phyloP scores from a whole-genome alignment of 2,797 vertebrate species.

The Microcaecilia unicolor region DNA sequence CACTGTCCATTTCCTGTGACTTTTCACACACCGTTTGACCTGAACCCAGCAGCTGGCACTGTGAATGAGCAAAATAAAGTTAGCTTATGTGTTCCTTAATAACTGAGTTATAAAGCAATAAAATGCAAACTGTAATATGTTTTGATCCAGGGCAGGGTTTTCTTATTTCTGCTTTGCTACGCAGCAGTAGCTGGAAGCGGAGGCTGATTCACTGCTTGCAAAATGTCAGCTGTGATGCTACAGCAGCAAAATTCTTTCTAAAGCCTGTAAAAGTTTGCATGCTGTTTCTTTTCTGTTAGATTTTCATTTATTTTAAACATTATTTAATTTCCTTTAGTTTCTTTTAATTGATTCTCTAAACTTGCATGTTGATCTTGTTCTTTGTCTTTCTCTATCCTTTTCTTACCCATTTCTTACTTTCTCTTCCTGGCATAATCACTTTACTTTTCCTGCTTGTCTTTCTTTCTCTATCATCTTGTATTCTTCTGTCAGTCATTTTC shows the following conservation, averaged over 20 bases:
- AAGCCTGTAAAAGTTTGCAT: slow-evolving; percentile 85
- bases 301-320: slow-evolving; percentile 43
- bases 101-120: too few species aligned
- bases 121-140: too few species aligned
- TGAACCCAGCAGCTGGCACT: slow-evolving; percentile 24
- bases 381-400: not conserved
- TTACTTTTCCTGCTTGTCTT: slow-evolving; percentile 32
- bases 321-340: slow-evolving; percentile 51
- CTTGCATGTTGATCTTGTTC: slow-evolving; percentile 6
- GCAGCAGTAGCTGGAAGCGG: too few species aligned
- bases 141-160: slow-evolving; percentile 23
- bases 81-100: slow-evolving; percentile 2
- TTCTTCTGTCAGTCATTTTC: not conserved
- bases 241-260: too few species aligned
- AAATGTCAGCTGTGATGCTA: too few species aligned
- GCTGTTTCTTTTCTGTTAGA: slow-evolving; percentile 71
- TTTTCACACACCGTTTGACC: slow-evolving; percentile 26
- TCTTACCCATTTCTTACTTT: not conserved
- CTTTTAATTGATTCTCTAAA: slow-evolving; percentile 23
- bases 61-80: slow-evolving; percentile 3
- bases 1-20: slow-evolving; percentile 33
- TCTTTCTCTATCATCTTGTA: not conserved
- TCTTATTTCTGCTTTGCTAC: not conserved
- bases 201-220: slow-evolving; percentile 8
- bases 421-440: slow-evolving; percentile 25